phyloP scores from a whole-genome alignment of 2,797 vertebrate species.

The Acrossocheilus wenchowensis region DNA sequence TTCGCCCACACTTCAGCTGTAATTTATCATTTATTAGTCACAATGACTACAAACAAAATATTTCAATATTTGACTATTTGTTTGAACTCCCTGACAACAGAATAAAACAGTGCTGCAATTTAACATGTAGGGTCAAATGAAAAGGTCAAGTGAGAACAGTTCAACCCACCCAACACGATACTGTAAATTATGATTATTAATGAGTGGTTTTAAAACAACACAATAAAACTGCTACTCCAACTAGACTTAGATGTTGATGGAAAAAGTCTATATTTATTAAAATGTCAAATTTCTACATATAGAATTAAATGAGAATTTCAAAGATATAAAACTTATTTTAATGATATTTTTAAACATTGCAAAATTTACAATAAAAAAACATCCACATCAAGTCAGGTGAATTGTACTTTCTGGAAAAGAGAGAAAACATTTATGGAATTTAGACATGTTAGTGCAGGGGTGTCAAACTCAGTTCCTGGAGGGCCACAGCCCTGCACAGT shows the following conservation, averaged over 20 bases:
- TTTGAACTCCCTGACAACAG: conserved; percentile 44
- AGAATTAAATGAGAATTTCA: background rate
- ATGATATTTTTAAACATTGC: background rate
- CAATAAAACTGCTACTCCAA: background rate
- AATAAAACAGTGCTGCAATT: conserved; percentile 24
- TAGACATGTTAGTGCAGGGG: background rate
- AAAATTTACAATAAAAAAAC: background rate
- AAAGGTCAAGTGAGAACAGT: background rate
- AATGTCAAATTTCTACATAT: background rate
- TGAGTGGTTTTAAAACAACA: background rate
- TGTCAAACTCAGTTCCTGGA: too few relatives aligned
- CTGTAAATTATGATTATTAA: background rate
- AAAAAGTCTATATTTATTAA: background rate
- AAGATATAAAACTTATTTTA: background rate
- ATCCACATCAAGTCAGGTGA: background rate
- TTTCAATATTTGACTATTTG: conserved; percentile 19
- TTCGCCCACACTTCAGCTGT: conserved; percentile 7
- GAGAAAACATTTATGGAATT: background rate
- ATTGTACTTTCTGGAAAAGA: background rate
- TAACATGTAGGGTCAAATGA: background rate
- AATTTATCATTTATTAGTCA: conserved; percentile 44
- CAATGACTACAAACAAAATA: conserved; percentile 12
- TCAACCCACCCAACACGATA: background rate
- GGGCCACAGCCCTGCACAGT: too few relatives aligned
- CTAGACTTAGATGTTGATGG: background rate